phyloP scores from a whole-genome alignment of 2,888 invertebrate genomes.

The Anarsia innoxiella region DNA sequence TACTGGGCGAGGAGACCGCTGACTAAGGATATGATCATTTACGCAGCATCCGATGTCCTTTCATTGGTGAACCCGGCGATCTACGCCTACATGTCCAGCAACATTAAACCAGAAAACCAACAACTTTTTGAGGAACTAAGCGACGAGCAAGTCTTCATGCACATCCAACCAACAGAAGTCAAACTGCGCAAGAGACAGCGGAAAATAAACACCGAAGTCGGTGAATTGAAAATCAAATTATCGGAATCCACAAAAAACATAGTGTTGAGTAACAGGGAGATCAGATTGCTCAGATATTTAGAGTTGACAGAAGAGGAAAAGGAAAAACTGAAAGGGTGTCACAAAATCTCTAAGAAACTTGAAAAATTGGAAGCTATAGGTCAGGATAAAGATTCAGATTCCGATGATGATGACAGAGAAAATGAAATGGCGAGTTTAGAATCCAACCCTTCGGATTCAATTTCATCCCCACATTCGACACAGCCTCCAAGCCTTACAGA shows the following conservation, averaged over 20 bases:
- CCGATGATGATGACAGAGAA: constrained; percentile 82
- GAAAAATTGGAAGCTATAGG: constrained; percentile 90
- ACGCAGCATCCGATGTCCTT: constrained; percentile 92
- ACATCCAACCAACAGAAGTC: constrained; percentile 89
- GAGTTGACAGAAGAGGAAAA: constrained; percentile 94
- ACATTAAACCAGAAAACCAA: constrained; percentile 82
- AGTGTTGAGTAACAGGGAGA: constrained; percentile 93
- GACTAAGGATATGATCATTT: constrained; percentile 92
- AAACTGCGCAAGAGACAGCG: constrained; percentile 91
- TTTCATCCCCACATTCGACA: constrained; percentile 83
- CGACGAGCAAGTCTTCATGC: constrained; percentile 90
- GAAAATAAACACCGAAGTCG: constrained; percentile 92
- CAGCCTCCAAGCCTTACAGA: constrained; percentile 89
- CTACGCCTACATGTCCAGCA: constrained; percentile 79
- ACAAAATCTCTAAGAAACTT: constrained; percentile 93
- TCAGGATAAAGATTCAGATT: constrained; percentile 85
- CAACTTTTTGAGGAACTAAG: constrained; percentile 87
- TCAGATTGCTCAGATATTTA: constrained; percentile 89
- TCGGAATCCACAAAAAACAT: constrained; percentile 88
- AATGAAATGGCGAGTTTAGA: constrained; percentile 88
- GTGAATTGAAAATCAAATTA: constrained; percentile 88
- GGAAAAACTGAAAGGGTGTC: constrained; percentile 91
- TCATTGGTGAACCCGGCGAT: constrained; percentile 90
- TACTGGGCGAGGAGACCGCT: constrained; percentile 93
- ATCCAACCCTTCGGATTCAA: constrained; percentile 84